phyloP scores from a whole-genome alignment of 2,888 invertebrate species.

The Epinotia nisella region DNA sequence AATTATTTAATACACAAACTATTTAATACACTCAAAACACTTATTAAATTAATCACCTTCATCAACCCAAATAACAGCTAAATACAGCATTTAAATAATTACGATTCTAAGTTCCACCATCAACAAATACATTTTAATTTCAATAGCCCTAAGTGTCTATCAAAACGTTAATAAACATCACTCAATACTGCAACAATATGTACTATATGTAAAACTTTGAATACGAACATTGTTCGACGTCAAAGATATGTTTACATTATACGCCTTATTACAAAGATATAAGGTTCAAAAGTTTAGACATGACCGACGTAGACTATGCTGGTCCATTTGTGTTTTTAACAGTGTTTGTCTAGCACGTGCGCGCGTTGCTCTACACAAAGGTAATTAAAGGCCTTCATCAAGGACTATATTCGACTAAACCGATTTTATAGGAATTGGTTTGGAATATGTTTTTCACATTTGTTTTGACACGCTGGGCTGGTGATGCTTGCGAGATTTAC shows the following conservation, averaged over 20 bases:
- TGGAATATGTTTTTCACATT: background rate
- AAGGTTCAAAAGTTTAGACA: background rate
- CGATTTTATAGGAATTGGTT: too few species aligned
- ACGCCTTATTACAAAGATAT: background rate
- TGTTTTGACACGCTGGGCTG: background rate
- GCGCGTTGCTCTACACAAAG: conserved; percentile 27
- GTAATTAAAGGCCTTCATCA: conserved; percentile 26
- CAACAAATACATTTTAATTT: conserved; percentile 24
- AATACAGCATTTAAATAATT: conserved; percentile 20
- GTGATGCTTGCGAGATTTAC: too few species aligned
- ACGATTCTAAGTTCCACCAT: conserved; percentile 15
- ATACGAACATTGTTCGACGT: conserved; percentile 11
- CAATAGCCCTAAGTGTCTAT: conserved; percentile 14
- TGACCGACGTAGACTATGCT: background rate
- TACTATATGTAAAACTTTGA: conserved; percentile 22
- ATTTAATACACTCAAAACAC: background rate
- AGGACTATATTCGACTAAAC: background rate
- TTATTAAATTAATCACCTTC: background rate
- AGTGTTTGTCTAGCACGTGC: conserved; percentile 37
- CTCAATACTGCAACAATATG: conserved; percentile 16
- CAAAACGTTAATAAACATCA: conserved; percentile 29
- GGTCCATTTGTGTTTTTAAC: conserved; percentile 5
- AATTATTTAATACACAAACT: too few species aligned
- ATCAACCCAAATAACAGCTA: conserved; percentile 7
- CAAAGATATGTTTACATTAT: background rate